Percentiles rank a stretch among this genome's conserved stretches.
Evolutionary conservation across 2,797 vertebrate genomes (phyloP).

Genomic region (Chiloscyllium punctatum): DNA sequence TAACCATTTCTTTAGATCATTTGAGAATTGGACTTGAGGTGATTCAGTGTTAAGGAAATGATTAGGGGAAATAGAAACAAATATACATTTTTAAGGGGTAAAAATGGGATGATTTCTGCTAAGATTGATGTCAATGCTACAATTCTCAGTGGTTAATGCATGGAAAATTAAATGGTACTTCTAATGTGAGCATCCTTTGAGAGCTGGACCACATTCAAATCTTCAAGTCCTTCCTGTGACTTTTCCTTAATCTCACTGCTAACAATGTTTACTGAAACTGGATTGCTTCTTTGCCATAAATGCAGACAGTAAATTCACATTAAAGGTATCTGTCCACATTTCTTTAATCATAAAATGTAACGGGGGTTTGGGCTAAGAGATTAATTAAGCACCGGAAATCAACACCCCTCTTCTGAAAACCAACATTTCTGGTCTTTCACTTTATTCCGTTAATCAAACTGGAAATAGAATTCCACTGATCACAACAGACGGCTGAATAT

Average conservation of each 20-base stretch:
- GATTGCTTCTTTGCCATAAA: not conserved
- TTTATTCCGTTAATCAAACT: not conserved
- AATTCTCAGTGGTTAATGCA: not conserved
- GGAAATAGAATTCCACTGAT: not conserved
- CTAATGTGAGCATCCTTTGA: not conserved
- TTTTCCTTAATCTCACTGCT: not conserved
- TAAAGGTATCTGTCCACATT: not conserved
- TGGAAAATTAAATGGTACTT: not conserved
- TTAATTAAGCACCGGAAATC: not conserved
- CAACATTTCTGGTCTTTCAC: not conserved
- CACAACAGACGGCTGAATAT: not conserved
- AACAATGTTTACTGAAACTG: not conserved
- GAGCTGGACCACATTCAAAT: not conserved
- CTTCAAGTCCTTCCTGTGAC: not conserved
- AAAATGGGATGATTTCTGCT: not conserved
- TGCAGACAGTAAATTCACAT: not conserved
- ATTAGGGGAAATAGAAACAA: not conserved
- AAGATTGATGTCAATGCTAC: not conserved
- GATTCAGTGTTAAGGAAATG: not conserved
- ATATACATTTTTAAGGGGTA: not conserved
- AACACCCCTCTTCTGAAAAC: not conserved
- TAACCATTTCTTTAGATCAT: not conserved
- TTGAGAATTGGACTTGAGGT: not conserved
- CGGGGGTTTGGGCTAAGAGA: not conserved
- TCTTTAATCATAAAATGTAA: not conserved